A percentile compares a stretch with the other conserved stretches of the same genome.
These are phyloP conservation scores for Urocynchramus pylzowi DNA, from an alignment of 2,113 vertebrate genomes.

Conservation along the genomic window DNA sequence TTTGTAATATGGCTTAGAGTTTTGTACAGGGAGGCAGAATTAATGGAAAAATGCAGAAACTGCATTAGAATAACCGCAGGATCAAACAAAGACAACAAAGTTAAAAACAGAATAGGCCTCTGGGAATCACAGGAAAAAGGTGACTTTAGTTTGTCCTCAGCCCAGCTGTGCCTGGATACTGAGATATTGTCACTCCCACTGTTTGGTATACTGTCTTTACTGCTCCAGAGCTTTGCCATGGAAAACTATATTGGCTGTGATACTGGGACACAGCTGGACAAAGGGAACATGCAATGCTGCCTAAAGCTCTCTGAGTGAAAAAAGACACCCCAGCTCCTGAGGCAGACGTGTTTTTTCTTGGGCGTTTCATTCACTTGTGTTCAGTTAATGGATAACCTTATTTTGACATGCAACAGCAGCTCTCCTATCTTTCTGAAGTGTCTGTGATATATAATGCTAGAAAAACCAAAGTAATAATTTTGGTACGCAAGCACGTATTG, in stretches of 20 bases:
- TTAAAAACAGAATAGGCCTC: constrained; percentile 29
- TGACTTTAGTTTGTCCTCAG: constrained; percentile 25
- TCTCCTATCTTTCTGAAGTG: not conserved
- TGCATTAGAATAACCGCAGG: not conserved
- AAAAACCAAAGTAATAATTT: not conserved
- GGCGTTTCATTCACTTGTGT: not conserved
- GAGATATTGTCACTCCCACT: not conserved
- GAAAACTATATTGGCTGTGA: not conserved
- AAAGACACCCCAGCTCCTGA: not conserved
- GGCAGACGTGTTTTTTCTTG: not conserved
- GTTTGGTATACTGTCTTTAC: not conserved
- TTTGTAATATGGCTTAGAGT: not conserved
- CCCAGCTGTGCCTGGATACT: not conserved
- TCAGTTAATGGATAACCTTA: not conserved
- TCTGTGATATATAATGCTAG: not conserved
- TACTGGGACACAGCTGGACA: not conserved
- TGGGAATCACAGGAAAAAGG: constrained; percentile 8
- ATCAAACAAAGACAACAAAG: constrained; percentile 1
- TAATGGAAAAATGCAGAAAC: not conserved
- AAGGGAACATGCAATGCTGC: not conserved
- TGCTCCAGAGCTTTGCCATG: not conserved
- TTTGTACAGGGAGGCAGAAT: not conserved
- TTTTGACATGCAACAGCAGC: not conserved
- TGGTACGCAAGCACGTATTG: not conserved
- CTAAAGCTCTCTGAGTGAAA: not conserved